Percentiles rank a stretch among this genome's conserved stretches.
Conservation (phyloP, 2,797 vertebrate genomes). For the Coregonus sp. region DNA sequence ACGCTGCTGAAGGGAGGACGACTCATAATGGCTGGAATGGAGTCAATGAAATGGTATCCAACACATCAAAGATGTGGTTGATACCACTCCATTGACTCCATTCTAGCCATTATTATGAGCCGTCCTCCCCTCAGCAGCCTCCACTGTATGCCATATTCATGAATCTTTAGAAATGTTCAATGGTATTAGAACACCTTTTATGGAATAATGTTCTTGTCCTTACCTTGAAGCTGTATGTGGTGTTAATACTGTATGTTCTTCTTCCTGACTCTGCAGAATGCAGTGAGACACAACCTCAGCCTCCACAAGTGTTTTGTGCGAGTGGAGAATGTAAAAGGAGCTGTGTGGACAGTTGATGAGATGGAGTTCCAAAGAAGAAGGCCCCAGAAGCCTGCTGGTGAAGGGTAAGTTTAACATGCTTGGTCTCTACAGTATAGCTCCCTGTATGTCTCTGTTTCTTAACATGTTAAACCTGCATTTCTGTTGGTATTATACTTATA, state of each 20-base stretch:
- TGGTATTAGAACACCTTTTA: too few relatives aligned
- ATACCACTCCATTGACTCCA: too few relatives aligned
- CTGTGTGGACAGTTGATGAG: slow-evolving; percentile 99
- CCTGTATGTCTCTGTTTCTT: neutral
- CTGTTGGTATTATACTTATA: neutral
- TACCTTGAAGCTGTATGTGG: neutral
- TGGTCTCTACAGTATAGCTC: slow-evolving; percentile 80
- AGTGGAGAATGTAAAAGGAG: slow-evolving; percentile 98
- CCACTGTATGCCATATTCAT: neutral
- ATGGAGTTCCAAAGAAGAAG: slow-evolving; percentile 97
- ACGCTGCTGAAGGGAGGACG: too few relatives aligned
- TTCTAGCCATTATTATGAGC: too few relatives aligned
- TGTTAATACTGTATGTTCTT: neutral
- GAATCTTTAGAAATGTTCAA: neutral
- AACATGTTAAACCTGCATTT: neutral
- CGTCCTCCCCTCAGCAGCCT: too few relatives aligned
- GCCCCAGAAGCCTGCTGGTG: slow-evolving; percentile 96
- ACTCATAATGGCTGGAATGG: too few relatives aligned
- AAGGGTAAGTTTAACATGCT: slow-evolving; percentile 69
- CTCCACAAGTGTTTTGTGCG: slow-evolving; percentile 99
- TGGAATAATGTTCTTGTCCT: neutral
- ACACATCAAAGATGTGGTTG: too few relatives aligned
- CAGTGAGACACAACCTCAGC: slow-evolving; percentile 99
- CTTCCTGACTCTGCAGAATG: slow-evolving; percentile 81
- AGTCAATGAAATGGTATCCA: too few relatives aligned